A percentile compares a stretch with the other conserved stretches of the same genome.
Conservation (phyloP, 2,797 vertebrate species). For the Chelon auratus region DNA sequence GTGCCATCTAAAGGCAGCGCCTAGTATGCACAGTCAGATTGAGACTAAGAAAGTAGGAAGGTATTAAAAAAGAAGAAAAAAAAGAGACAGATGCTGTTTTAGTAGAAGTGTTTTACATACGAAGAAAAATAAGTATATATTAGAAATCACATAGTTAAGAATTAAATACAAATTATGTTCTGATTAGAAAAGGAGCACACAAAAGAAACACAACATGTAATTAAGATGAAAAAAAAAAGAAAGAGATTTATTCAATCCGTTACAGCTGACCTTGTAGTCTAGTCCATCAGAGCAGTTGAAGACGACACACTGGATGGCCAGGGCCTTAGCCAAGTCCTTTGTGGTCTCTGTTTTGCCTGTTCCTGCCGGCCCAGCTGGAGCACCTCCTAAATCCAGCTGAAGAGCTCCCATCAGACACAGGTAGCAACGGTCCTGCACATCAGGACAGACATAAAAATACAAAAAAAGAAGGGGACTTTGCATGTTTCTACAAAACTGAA, state of each 20-base stretch:
- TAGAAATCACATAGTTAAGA: too few relatives aligned
- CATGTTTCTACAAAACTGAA: not conserved
- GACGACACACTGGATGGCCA: conserved; percentile 92
- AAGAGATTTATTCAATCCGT: not conserved
- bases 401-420: conserved; percentile 93
- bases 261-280: conserved; percentile 88
- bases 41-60: not conserved
- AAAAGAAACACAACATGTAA: not conserved
- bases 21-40: conserved; percentile 17
- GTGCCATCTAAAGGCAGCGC: conserved; percentile 63
- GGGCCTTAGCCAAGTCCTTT: conserved; percentile 91
- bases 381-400: conserved; percentile 90
- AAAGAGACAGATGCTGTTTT: not conserved
- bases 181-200: not conserved
- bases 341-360: conserved; percentile 93
- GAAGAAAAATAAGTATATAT: not conserved
- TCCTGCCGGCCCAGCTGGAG: conserved; percentile 90
- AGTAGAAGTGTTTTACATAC: not conserved
- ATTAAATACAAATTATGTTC: too few relatives aligned
- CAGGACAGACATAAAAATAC: not conserved
- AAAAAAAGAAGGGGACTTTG: not conserved
- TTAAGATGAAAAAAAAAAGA: not conserved
- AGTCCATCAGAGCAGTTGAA: conserved; percentile 94
- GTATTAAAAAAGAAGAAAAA: not conserved
- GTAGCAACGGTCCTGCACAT: conserved; percentile 89